These are phyloP conservation scores for Dysidea cf. avara DNA, from an alignment of 37 sponge, comb jelly and placozoan genomes.

Conservation along the genomic window DNA sequence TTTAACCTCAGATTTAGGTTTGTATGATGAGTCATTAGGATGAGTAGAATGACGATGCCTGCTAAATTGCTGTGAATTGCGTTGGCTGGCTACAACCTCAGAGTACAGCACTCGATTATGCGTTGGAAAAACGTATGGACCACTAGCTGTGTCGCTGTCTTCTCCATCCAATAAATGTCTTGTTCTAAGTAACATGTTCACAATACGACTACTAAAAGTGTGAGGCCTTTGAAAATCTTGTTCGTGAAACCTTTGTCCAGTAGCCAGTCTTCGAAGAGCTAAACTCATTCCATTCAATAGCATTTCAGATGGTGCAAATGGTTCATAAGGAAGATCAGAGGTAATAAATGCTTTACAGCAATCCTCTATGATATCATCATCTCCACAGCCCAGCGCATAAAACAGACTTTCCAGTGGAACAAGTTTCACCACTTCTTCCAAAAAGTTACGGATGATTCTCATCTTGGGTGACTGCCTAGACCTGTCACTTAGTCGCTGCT, in stretches of 20 bases:
- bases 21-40: too few relatives aligned
- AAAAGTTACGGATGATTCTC: slow-evolving; percentile 19
- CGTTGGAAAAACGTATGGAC: too few relatives aligned
- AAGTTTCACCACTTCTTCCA: slow-evolving; percentile 52
- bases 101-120: too few relatives aligned
- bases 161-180: too few relatives aligned
- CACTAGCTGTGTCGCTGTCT: too few relatives aligned
- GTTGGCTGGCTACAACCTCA: too few relatives aligned
- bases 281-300: neutral
- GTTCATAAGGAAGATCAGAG: neutral
- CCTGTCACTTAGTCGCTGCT: slow-evolving; percentile 7
- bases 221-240: too few relatives aligned
- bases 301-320: slow-evolving; percentile 21
- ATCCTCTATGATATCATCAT: slow-evolving; percentile 24
- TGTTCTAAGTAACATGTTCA: too few relatives aligned
- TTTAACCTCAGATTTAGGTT: too few relatives aligned
- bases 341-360: slow-evolving; percentile 47
- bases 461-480: slow-evolving; percentile 15
- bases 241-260: slow-evolving; percentile 3
- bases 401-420: slow-evolving; percentile 67
- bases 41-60: too few relatives aligned
- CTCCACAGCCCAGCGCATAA: slow-evolving; percentile 32
- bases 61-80: too few relatives aligned
- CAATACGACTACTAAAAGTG: too few relatives aligned
- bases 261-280: slow-evolving; percentile 18